Evolutionary conservation across 2,113 vertebrate genomes (phyloP), one percentile per base, ranked within the genome.

Genomic region (Chlorocebus sabaeus): DNA sequence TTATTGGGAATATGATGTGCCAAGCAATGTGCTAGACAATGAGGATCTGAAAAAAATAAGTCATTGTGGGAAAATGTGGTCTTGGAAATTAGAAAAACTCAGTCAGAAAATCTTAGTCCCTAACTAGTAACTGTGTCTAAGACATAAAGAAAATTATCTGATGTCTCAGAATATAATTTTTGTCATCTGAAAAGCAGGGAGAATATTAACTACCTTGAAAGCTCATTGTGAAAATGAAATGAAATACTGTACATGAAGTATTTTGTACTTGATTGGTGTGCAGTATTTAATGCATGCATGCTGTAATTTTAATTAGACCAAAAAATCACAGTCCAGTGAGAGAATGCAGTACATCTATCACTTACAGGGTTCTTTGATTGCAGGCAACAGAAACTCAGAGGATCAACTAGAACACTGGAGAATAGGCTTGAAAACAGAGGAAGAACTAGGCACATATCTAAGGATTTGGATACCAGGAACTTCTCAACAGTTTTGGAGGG

Each of bases 231-330:
- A 96, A 93, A 18, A 89, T 89, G 38, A 96, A 93, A 82, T 55
- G 76, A 93, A 73, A 75, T 30, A 32, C 32, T 38, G 2, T 57
- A 52, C 43, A 25, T 79, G 40, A 86, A 75, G 11, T 7, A 92
- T 43, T 92, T 61, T 20, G 11, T 27, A 35, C 6, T 92, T 92
- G 80, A 25, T 35, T 70, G 16, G 22, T 48, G 13, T 17, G 17
- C 4, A 52, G 6, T 32, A 61, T 70, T 91, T 85, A 73, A 57
- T 43, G 23, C 16, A 76, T 5, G 0, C 35, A 48, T 17, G 30
- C 2, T 93, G 8, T 84, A 55, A 50, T 96, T 97, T 81, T 89
- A 85, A 79, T 89, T 86, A 89, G 52, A 61, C 17, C 35, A 90
- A 83, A 96, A 64, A 95, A 86, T 73, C 3, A 32, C 3, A 70